Evolutionary conservation across 92 coral and sea anemone species (phyloP).

Genomic region (Bergia sp.): DNA sequence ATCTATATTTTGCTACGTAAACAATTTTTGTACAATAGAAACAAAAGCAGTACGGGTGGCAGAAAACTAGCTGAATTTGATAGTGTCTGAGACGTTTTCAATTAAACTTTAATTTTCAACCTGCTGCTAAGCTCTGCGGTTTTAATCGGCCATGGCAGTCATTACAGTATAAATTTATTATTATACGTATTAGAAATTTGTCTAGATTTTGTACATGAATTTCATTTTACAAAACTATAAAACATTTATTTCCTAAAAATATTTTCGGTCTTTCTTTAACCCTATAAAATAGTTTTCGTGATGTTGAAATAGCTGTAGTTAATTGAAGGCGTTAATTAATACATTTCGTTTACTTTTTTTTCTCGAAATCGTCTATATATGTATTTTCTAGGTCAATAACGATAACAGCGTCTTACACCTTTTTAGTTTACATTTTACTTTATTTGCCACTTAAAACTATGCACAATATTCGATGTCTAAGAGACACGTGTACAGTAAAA

Average conservation of each 20-base stretch:
- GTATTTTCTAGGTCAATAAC: too few species aligned
- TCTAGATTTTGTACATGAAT: background rate
- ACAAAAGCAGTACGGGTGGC: slow-evolving; percentile 2
- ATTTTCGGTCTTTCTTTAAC: background rate
- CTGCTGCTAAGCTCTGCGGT: slow-evolving; percentile 8
- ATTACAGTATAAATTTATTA: background rate
- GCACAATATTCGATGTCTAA: too few species aligned
- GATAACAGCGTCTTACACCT: too few species aligned
- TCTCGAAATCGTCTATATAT: too few species aligned
- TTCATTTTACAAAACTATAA: background rate
- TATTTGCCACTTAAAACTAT: too few species aligned
- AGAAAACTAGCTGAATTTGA: background rate
- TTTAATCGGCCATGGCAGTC: background rate
- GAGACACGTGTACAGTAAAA: too few species aligned
- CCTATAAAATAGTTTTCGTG: too few species aligned
- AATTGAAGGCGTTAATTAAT: too few species aligned
- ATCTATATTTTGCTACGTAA: background rate
- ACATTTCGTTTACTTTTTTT: too few species aligned
- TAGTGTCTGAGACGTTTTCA: slow-evolving; percentile 37
- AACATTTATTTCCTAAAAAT: background rate
- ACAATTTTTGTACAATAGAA: background rate
- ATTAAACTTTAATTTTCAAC: slow-evolving; percentile 38
- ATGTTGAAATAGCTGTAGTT: too few species aligned
- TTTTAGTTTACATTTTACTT: too few species aligned
- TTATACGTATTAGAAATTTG: background rate